phyloP scores from a whole-genome alignment of 2,797 vertebrate genomes.

The Emys orbicularis region DNA sequence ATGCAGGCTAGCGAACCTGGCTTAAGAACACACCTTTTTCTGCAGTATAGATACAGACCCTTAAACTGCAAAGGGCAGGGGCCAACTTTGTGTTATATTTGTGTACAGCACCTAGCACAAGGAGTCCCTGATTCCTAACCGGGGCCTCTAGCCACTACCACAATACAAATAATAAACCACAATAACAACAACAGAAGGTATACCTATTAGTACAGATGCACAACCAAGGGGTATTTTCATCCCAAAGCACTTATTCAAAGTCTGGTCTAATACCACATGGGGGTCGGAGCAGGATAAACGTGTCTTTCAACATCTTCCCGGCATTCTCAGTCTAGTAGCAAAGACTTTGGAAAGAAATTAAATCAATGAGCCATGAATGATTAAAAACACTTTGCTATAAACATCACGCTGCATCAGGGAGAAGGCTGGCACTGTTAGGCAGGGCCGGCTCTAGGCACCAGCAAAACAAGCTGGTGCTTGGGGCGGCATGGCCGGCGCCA shows the following conservation, averaged over 20 bases:
- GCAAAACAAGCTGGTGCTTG: too few relatives aligned
- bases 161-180: not conserved
- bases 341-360: not conserved
- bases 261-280: not conserved
- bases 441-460: too few relatives aligned
- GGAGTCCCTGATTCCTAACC: not conserved
- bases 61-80: accelerated
- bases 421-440: not conserved
- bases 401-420: not conserved
- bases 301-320: not conserved
- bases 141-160: not conserved
- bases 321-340: not conserved
- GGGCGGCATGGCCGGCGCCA: too few relatives aligned
- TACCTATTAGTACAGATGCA: accelerated
- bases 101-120: not conserved
- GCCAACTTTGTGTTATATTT: accelerated
- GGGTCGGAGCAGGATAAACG: not conserved
- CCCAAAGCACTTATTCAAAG: not conserved
- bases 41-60: accelerated
- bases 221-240: not conserved
- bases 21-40: not conserved
- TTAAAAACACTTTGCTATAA: not conserved
- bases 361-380: not conserved
- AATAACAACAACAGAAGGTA: accelerated
- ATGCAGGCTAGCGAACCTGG: not conserved